Evolutionary conservation across 2,113 vertebrate genomes (phyloP).

Genomic region (Paramormyrops kingsleyae): DNA sequence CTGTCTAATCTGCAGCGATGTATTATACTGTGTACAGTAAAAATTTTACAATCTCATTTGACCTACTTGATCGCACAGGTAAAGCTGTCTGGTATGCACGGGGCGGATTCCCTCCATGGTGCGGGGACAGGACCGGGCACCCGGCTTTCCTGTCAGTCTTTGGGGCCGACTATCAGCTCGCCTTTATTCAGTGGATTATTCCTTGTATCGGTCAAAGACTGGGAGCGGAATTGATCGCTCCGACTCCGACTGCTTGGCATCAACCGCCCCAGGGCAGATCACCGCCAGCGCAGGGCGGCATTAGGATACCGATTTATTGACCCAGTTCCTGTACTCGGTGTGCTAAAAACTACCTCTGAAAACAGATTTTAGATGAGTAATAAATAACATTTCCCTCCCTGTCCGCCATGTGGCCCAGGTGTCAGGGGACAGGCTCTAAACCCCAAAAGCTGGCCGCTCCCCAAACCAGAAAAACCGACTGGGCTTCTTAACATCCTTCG

Average conservation of each 20-base stretch:
- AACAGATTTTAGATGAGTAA: conserved; percentile 41
- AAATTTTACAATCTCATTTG: conserved; percentile 25
- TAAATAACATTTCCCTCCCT: neutral
- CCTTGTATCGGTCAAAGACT: neutral
- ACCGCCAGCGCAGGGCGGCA: conserved; percentile 37
- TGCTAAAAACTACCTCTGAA: conserved; percentile 51
- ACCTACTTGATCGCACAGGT: conserved; percentile 20
- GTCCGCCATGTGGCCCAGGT: neutral
- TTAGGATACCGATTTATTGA: conserved; percentile 52
- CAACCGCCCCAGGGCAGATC: neutral
- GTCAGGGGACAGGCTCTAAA: neutral
- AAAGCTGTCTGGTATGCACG: conserved; percentile 9
- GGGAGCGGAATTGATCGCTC: neutral
- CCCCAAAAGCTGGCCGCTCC: neutral
- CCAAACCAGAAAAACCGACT: neutral
- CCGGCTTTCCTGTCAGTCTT: neutral
- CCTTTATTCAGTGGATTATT: neutral
- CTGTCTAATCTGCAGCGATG: conserved; percentile 8
- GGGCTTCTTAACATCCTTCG: neutral
- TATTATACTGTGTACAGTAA: conserved; percentile 26
- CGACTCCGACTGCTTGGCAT: neutral
- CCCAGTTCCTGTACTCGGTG: conserved; percentile 64
- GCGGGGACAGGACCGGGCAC: neutral
- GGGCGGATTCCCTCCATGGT: neutral
- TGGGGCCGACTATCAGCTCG: neutral